These are phyloP conservation scores for Forbesichthys papilliferus DNA, from an alignment of 2,113 vertebrate species.

Conservation along the genomic window DNA sequence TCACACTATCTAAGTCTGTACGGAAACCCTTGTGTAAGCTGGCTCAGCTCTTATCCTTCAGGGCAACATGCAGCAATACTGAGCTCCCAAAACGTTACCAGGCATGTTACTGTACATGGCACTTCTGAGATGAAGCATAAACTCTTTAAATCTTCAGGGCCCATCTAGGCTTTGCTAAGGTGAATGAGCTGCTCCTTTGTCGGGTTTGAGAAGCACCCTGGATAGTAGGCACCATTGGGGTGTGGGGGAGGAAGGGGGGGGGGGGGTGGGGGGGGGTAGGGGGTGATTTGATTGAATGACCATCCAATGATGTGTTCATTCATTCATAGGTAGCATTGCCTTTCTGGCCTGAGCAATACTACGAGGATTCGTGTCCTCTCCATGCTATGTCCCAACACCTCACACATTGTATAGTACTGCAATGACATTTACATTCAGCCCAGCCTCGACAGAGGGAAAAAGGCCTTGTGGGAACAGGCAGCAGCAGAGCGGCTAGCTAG, in stretches of 20 bases:
- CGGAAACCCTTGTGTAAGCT: background rate
- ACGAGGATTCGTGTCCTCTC: constrained; percentile 33
- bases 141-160: constrained; percentile 24
- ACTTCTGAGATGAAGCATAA: constrained; percentile 21
- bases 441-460: background rate
- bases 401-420: constrained; percentile 24
- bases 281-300: constrained; percentile 13
- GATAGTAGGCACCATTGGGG: constrained; percentile 11
- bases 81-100: background rate
- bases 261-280: constrained; percentile 10
- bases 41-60: background rate
- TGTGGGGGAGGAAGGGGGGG: constrained; percentile 5
- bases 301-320: background rate
- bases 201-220: constrained; percentile 49
- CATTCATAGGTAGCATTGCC: background rate
- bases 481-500: no score
- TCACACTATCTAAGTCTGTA: background rate
- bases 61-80: background rate
- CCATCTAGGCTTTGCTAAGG: constrained; percentile 30
- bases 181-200: constrained; percentile 29
- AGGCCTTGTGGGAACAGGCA: no score
- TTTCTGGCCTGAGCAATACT: constrained; percentile 23
- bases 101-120: background rate
- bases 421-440: constrained; percentile 9
- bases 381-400: constrained; percentile 28